Conservation (phyloP, 2,113 vertebrate species). For the Nibea albiflora region DNA sequence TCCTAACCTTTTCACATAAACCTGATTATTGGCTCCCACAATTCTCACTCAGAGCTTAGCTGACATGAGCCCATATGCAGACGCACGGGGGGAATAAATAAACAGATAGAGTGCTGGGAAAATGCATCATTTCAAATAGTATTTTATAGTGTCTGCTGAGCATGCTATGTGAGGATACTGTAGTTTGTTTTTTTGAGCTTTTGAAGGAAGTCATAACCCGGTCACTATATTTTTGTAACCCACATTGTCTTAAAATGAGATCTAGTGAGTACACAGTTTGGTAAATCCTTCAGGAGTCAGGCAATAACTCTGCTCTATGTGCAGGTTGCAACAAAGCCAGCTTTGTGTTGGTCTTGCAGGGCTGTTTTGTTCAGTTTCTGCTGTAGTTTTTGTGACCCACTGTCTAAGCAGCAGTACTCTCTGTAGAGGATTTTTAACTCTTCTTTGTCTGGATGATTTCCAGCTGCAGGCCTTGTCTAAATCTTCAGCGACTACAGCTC, state of each 20-base stretch:
- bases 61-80: slow-evolving; percentile 47
- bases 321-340: slow-evolving; percentile 29
- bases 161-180: not conserved
- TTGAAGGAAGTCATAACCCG: slow-evolving; percentile 23
- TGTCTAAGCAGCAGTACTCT: slow-evolving; percentile 43
- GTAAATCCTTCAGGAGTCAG: slow-evolving; percentile 29
- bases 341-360: slow-evolving; percentile 24
- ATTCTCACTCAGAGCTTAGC: slow-evolving; percentile 51
- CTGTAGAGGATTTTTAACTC: slow-evolving; percentile 48
- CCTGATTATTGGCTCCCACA: slow-evolving; percentile 63
- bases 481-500: slow-evolving; percentile 40
- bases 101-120: slow-evolving; percentile 21
- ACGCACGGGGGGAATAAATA: slow-evolving; percentile 20
- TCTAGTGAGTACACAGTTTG: not conserved
- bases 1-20: slow-evolving; percentile 64
- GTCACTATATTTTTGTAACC: slow-evolving; percentile 7
- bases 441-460: slow-evolving; percentile 57
- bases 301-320: slow-evolving; percentile 19
- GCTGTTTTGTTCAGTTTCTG: slow-evolving; percentile 21
- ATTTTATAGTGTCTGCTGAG: not conserved
- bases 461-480: slow-evolving; percentile 47
- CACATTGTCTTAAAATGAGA: slow-evolving; percentile 35
- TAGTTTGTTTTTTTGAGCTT: slow-evolving; percentile 41
- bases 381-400: slow-evolving; percentile 36
- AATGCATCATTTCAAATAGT: slow-evolving; percentile 3